Conservation (phyloP, 2,113 vertebrate species). For the Pelecanoides urinatrix region DNA sequence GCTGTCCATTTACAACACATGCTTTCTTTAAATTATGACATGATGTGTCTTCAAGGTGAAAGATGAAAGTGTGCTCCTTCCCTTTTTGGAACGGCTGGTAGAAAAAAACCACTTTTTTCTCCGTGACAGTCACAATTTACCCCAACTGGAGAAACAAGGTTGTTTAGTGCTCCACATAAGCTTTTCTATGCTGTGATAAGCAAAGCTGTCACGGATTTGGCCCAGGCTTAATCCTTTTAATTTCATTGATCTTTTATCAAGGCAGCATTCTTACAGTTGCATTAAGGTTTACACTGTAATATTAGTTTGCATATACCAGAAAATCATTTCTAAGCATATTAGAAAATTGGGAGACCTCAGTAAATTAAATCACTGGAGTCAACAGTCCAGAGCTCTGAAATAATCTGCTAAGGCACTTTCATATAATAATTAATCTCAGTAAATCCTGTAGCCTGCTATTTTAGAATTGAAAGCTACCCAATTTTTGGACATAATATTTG, state of each 20-base stretch:
- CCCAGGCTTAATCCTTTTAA: slow-evolving; percentile 59
- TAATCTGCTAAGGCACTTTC: slow-evolving; percentile 47
- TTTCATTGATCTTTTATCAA: slow-evolving; percentile 65
- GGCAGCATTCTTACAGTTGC: slow-evolving; percentile 37
- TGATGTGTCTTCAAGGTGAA: neutral
- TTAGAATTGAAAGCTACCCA: neutral
- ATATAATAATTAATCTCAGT: slow-evolving; percentile 51
- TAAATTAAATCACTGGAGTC: slow-evolving; percentile 58
- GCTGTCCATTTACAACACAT: neutral
- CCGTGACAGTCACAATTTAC: neutral
- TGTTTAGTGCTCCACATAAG: slow-evolving; percentile 15
- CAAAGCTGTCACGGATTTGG: slow-evolving; percentile 46
- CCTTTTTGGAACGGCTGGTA: neutral
- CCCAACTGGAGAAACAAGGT: slow-evolving; percentile 18
- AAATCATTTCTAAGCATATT: slow-evolving; percentile 63
- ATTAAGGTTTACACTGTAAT: neutral
- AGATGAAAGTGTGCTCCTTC: neutral
- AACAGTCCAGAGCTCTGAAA: slow-evolving; percentile 47
- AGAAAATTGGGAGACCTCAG: slow-evolving; percentile 25
- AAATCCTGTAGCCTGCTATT: slow-evolving; percentile 38
- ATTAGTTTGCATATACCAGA: slow-evolving; percentile 47
- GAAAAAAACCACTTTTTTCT: neutral
- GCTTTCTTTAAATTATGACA: neutral
- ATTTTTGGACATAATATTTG: slow-evolving; percentile 9
- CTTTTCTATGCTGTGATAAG: slow-evolving; percentile 39